Percentiles rank a stretch among this genome's conserved stretches.
Evolutionary conservation across 2,113 vertebrate species (phyloP).

Genomic region (Pollimyrus isidori): DNA sequence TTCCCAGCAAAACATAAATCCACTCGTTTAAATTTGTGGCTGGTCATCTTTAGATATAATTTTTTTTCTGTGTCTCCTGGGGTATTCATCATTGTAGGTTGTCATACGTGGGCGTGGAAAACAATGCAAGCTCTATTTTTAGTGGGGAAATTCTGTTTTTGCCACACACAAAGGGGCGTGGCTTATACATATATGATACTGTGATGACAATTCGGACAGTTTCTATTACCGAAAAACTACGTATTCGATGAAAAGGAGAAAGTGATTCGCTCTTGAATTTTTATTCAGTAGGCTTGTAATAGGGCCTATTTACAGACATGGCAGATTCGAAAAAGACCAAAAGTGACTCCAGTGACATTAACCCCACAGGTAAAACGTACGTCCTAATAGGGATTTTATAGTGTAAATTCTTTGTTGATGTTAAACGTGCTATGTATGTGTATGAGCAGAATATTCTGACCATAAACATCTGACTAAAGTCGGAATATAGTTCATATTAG

Average conservation of each 20-base stretch:
- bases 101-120: neutral
- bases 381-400: neutral
- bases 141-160: neutral
- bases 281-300: neutral
- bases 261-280: neutral
- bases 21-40: neutral
- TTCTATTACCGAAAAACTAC: neutral
- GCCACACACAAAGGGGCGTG: neutral
- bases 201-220: neutral
- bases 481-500: neutral
- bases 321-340: neutral
- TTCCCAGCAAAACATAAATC: neutral
- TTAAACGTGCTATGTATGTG: neutral
- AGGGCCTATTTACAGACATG: neutral
- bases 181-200: neutral
- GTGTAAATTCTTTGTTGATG: neutral
- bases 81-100: neutral
- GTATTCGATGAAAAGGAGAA: neutral
- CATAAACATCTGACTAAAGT: neutral
- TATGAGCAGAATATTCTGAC: neutral
- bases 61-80: neutral
- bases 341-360: neutral
- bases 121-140: neutral
- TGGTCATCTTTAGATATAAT: neutral
- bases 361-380: neutral